Conservation (phyloP, 2,113 vertebrate species). For the Xenopus laevis region DNA sequence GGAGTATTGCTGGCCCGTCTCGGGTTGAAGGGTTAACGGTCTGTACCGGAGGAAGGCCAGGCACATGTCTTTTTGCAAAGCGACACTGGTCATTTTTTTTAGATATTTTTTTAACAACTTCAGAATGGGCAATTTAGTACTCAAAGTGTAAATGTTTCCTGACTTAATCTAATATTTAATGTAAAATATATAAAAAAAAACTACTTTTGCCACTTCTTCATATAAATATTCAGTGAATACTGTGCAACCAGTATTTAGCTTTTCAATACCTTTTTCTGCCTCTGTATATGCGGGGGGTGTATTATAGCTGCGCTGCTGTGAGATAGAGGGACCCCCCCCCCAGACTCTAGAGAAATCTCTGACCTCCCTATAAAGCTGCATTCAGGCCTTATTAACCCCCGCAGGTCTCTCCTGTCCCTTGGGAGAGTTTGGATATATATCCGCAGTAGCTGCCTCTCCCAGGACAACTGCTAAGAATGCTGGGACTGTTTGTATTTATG, state of each 20-base stretch:
- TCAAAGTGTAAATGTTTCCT: constrained; percentile 36
- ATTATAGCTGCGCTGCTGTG: constrained; percentile 20
- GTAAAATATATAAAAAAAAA: not conserved
- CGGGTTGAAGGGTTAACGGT: constrained; percentile 19
- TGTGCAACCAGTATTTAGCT: constrained; percentile 10
- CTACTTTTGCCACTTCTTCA: no score
- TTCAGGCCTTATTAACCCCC: constrained; percentile 12
- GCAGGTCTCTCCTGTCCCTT: not conserved
- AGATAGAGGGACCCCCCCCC: not conserved
- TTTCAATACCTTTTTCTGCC: constrained; percentile 26
- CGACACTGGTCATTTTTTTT: constrained; percentile 32
- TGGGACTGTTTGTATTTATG: not conserved
- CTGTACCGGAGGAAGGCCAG: constrained; percentile 53
- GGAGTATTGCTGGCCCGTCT: constrained; percentile 5
- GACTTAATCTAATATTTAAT: constrained; percentile 7
- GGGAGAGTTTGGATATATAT: not conserved
- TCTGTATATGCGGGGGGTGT: not conserved
- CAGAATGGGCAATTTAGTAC: constrained; percentile 48
- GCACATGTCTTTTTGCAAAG: constrained; percentile 47
- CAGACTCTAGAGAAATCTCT: not conserved
- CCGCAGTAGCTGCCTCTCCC: not conserved
- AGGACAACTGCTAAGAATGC: not conserved
- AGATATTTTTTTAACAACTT: constrained; percentile 52
- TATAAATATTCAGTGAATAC: not conserved
- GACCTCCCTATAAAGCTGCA: not conserved